These are phyloP conservation scores for Buathra laborator DNA, from an alignment of 2,888 invertebrate species.

Conservation along the genomic window DNA sequence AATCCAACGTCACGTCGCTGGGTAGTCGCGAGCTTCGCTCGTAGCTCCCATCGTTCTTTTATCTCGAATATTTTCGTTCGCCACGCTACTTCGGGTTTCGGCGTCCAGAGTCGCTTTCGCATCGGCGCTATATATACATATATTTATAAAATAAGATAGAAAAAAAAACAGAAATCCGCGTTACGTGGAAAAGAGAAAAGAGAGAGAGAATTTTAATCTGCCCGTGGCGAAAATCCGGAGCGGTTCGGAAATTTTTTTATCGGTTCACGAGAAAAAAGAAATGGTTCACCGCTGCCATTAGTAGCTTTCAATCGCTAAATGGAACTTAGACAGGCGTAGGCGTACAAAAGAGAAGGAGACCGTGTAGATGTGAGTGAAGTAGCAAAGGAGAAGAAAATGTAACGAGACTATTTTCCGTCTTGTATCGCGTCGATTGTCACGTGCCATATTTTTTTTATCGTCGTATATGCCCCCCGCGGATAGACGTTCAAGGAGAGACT, in stretches of 20 bases:
- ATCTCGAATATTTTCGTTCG: conserved; percentile 55
- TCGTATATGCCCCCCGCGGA: neutral
- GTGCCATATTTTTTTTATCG: conserved; percentile 6
- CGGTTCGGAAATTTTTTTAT: conserved; percentile 41
- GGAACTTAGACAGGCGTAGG: conserved; percentile 1
- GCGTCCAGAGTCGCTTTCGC: conserved; percentile 40
- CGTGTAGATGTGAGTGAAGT: conserved; percentile 2
- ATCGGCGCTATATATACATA: neutral
- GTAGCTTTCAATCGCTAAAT: neutral
- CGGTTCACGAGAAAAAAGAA: conserved; percentile 49
- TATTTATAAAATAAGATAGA: conserved; percentile 9
- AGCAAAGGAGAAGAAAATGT: conserved; percentile 30
- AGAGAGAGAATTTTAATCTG: conserved; percentile 59
- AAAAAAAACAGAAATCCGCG: conserved; percentile 6
- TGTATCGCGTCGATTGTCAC: conserved; percentile 18
- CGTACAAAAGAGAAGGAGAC: neutral
- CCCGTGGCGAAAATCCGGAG: conserved; percentile 51
- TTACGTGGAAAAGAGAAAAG: conserved; percentile 22
- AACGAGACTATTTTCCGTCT: conserved; percentile 45
- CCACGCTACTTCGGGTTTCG: conserved; percentile 20
- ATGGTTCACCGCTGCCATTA: neutral
- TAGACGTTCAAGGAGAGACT: conserved; percentile 1
- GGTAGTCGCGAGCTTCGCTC: conserved; percentile 27
- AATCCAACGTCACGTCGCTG: conserved; percentile 62
- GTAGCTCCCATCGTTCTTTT: conserved; percentile 51